Evolutionary conservation across 2,113 vertebrate genomes (phyloP), one percentile per base, ranked within the genome.

Genomic region (Macquaria ambigua): DNA sequence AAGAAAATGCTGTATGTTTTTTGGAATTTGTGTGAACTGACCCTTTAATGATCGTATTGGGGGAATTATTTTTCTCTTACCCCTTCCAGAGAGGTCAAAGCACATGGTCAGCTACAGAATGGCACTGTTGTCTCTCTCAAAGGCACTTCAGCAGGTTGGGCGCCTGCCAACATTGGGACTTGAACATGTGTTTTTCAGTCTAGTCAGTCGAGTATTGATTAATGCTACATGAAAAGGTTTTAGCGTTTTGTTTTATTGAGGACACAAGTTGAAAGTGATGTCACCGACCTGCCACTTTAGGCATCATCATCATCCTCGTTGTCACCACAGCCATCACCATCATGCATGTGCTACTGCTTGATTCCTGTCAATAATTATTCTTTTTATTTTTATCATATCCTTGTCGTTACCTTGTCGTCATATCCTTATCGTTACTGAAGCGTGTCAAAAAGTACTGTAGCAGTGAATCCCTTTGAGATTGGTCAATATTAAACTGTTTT

Each of bases 391-490:
- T 18, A 21, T 34, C 39, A 59, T 11, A 34, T 50, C 18, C 37
- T 23, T 23, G 31, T 62, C 58, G 28, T n/a, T n/a, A n/a, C 18
- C 37, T 23, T 23, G 31, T 62, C 58, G 28, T n/a, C n/a, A n/a
- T n/a, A n/a, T n/a, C n/a, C n/a, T n/a, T 68, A 25, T 74, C 8
- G 55, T 77, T 23, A 66, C 46, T 72, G 64, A 70, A 87, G 48
- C 12, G 55, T 75, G 62, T 88, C 85, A 74, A 74, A 63, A 84
- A 46, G 90, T 93, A 94, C 92, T 93, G 93, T 94, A 93, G 93
- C 92, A 93, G 86, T 71, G 52, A 89, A 86, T 90, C 93, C 89
- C 89, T 93, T 94, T 92, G 68, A 93, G 79, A 82, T 77, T 77
- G 73, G 82, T 81, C 62, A 28, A 78, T 76, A 64, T 79, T 62